Percentiles rank a stretch among this genome's conserved stretches.
phyloP scores from a whole-genome alignment of 2,113 vertebrate genomes.

The Amia ocellicauda region DNA sequence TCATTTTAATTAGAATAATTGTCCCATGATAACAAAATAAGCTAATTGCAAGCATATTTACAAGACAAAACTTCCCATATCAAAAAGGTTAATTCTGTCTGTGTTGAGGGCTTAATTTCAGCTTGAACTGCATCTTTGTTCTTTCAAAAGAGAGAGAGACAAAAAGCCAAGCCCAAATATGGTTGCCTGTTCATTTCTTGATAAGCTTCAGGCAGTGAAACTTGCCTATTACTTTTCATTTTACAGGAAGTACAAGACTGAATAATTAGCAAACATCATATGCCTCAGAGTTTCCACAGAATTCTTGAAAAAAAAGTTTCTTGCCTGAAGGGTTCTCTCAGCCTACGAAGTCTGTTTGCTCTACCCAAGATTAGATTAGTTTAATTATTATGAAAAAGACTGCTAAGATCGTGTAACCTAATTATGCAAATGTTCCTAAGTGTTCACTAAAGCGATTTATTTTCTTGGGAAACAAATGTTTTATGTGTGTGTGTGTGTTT shows the following conservation, averaged over 20 bases:
- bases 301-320: slow-evolving; percentile 77
- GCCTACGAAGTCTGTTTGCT: slow-evolving; percentile 94
- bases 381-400: slow-evolving; percentile 98
- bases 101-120: slow-evolving; percentile 69
- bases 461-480: slow-evolving; percentile 91
- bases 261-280: slow-evolving; percentile 98
- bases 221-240: slow-evolving; percentile 78
- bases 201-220: slow-evolving; percentile 92
- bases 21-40: slow-evolving; percentile 65
- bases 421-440: slow-evolving; percentile 98
- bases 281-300: slow-evolving; percentile 85
- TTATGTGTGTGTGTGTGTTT: too few relatives aligned
- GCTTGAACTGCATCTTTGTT: slow-evolving; percentile 59
- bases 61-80: slow-evolving; percentile 51
- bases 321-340: slow-evolving; percentile 89
- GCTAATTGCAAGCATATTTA: slow-evolving; percentile 69
- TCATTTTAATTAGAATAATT: slow-evolving; percentile 69
- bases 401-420: slow-evolving; percentile 92
- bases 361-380: slow-evolving; percentile 97
- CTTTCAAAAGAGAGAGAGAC: slow-evolving; percentile 47
- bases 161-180: slow-evolving; percentile 75
- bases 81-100: slow-evolving; percentile 75
- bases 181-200: slow-evolving; percentile 80
- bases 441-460: slow-evolving; percentile 95
- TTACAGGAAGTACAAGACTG: slow-evolving; percentile 81